Conservation (phyloP, 2,113 vertebrate genomes). For the Coryphaenoides rupestris region DNA sequence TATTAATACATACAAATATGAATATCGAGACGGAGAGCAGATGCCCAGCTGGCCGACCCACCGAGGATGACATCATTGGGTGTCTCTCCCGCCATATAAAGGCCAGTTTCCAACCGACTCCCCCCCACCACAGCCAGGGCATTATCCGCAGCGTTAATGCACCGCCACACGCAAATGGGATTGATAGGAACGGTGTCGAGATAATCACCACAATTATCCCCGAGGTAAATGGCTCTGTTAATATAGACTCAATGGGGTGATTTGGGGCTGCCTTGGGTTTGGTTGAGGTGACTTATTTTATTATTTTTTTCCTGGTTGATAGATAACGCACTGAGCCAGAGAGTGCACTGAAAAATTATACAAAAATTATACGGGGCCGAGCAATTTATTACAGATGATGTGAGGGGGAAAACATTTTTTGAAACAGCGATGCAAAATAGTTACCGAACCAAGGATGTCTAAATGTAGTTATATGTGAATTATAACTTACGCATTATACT, state of each 20-base stretch:
- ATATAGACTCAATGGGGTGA: background rate
- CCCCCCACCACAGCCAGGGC: background rate
- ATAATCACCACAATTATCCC: background rate
- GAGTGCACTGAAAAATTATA: background rate
- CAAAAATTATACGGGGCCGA: background rate
- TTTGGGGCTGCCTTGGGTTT: background rate
- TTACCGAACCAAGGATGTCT: no score
- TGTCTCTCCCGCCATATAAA: slow-evolving; percentile 8
- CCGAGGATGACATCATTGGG: background rate
- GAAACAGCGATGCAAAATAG: background rate
- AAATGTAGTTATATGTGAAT: no score
- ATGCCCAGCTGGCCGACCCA: background rate
- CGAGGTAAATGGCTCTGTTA: background rate
- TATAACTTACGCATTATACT: no score
- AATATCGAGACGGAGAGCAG: no score
- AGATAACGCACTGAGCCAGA: background rate
- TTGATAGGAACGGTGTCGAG: background rate
- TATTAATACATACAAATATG: no score
- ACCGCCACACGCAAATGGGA: background rate
- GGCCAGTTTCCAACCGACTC: slow-evolving; percentile 7
- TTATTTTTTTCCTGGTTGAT: background rate
- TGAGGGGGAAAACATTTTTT: background rate
- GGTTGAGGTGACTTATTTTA: no score
- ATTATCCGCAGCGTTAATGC: background rate
- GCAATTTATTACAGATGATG: background rate